Conservation (phyloP, 2,113 vertebrate species). For the Scomber japonicus region DNA sequence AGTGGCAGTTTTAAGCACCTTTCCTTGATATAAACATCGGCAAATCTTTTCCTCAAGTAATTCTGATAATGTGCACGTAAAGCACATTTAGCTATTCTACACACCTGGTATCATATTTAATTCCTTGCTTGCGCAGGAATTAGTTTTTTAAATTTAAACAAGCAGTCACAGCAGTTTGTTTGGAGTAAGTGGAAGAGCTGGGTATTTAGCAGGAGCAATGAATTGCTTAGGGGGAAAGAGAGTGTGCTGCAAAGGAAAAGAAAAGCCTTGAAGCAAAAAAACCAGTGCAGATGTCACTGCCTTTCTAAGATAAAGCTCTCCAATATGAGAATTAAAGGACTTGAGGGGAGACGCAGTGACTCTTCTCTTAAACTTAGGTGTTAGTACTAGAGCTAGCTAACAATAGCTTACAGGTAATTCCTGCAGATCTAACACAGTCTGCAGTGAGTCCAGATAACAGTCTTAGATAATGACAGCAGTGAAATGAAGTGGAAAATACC, state of each 20-base stretch:
- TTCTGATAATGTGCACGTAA: not conserved
- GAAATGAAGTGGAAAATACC: conserved; percentile 30
- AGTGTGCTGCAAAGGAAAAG: conserved; percentile 28
- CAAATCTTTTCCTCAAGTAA: not conserved
- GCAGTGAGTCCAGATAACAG: not conserved
- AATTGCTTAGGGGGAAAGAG: conserved; percentile 4
- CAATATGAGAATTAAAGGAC: not conserved
- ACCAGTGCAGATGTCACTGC: conserved; percentile 36
- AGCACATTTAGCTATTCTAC: not conserved
- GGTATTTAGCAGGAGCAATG: not conserved
- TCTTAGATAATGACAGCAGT: not conserved
- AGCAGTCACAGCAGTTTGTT: conserved; percentile 9
- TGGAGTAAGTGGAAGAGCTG: conserved; percentile 10
- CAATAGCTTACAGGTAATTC: too few species aligned
- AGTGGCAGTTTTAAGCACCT: too few species aligned
- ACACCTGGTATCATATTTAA: not conserved
- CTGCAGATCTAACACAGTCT: not conserved
- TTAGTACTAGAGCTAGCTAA: too few species aligned
- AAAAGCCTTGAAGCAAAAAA: conserved; percentile 19
- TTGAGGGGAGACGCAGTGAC: too few species aligned
- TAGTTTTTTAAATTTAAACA: conserved; percentile 4
- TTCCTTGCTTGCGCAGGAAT: not conserved
- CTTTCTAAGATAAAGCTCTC: conserved; percentile 26
- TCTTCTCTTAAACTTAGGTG: too few species aligned
- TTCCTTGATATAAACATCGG: too few species aligned